Evolutionary conservation across 2,888 invertebrate genomes (phyloP), one percentile per base, ranked within the genome.

Genomic region (Xanthostigma xanthostigma): DNA sequence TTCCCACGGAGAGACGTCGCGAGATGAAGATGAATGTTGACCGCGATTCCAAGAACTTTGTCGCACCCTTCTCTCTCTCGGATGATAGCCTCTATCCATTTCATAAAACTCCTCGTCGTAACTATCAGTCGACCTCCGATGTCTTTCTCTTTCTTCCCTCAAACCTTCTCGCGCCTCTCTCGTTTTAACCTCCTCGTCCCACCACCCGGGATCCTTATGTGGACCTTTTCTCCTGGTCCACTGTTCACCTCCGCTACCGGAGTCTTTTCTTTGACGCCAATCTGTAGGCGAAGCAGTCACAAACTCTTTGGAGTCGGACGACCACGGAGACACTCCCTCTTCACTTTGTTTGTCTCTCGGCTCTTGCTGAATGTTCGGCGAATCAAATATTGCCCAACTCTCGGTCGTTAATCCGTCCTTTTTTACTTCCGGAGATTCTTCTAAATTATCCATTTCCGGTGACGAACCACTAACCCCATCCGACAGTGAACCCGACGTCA

Each of bases 1-100:
- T 52, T 87, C 85, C 87, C 87, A 87, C 2, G 85, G 84, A 43
- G 87, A 84, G 17, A 81, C 78, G 61, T 88, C 87, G 0, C 86
- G 71, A 0, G 84, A 83, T 8, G 82, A 82, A 0, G 83, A 83
- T 0, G 83, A 81, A 56, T 66, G 69, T 13, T 64, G 60, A 40
- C 63, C 61, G 41, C 51, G 10, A 47, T 51, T 36, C 46, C 51
- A 45, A 50, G 51, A 33, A 42, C 45, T 50, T 49, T 54, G 57
- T 41, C 55, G 54, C 34, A 62, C 54, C 11, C 51, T 44, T 45
- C 64, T 54, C 5, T 65, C 55, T 17, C 64, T 56, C 4, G 65
- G 66, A 27, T 45, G 45, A 27, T 42, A 43, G 11, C 36, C 39
- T 37, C 48, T 17, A 3, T 48, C 42, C 17, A 43, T 37, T 12